Conservation (phyloP, 2,113 vertebrate species). For the Rhadina sibilatrix region DNA sequence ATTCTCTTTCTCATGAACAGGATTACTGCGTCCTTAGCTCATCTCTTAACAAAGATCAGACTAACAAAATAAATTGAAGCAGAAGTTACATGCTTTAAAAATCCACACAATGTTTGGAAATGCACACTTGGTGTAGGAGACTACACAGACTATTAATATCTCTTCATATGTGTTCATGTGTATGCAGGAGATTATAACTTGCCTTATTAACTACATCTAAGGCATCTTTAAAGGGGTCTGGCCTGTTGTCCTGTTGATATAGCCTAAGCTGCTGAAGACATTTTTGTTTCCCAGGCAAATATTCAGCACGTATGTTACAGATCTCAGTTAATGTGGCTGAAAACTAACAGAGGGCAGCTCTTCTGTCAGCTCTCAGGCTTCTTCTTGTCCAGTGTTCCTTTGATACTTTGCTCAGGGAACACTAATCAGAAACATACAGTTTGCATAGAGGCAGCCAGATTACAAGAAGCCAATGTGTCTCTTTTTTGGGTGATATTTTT, state of each 20-base stretch:
- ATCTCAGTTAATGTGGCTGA: neutral
- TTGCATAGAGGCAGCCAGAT: neutral
- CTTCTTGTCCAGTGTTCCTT: neutral
- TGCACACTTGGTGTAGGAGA: neutral
- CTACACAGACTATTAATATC: neutral
- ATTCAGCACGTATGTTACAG: neutral
- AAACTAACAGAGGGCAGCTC: neutral
- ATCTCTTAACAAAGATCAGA: neutral
- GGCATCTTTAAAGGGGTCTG: neutral
- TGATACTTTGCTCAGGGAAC: neutral
- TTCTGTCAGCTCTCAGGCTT: neutral
- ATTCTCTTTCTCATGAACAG: neutral
- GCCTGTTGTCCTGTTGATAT: neutral
- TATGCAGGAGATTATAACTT: neutral
- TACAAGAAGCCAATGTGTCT: constrained; percentile 4
- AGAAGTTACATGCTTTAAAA: neutral
- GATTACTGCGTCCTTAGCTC: neutral
- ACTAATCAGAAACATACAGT: constrained; percentile 11
- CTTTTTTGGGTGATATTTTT: neutral
- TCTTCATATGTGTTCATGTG: neutral
- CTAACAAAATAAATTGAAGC: neutral
- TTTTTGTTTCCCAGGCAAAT: neutral
- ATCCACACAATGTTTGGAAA: neutral
- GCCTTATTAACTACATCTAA: neutral
- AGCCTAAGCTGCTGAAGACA: neutral